These are phyloP conservation scores for Meloidogyne chitwoodi DNA, from an alignment of 1,140 invertebrate species.

Conservation along the genomic window DNA sequence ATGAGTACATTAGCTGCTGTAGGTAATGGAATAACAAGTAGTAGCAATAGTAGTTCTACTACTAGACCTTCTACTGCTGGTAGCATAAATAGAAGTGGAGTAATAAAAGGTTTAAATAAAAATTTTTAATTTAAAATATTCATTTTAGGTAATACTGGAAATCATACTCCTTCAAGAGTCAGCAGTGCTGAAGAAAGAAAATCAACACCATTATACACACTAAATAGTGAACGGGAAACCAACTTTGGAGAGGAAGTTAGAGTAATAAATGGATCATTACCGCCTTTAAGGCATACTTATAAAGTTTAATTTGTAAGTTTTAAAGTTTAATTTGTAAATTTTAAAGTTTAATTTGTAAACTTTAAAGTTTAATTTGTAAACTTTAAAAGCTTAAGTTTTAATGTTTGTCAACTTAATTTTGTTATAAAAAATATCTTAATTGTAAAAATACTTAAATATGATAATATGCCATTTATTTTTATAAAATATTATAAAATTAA, in stretches of 20 bases:
- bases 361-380: too few relatives aligned
- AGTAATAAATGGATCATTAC: constrained; percentile 12
- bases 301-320: background rate
- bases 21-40: background rate
- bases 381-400: too few relatives aligned
- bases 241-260: background rate
- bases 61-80: background rate
- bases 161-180: background rate
- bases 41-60: background rate
- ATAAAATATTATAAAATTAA: too few relatives aligned
- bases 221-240: background rate
- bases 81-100: background rate
- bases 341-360: too few relatives aligned
- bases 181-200: background rate
- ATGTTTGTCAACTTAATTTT: too few relatives aligned
- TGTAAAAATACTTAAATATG: too few relatives aligned
- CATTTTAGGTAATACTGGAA: background rate
- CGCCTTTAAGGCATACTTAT: constrained; percentile 38
- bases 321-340: too few relatives aligned
- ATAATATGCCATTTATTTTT: too few relatives aligned
- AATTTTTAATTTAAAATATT: too few relatives aligned
- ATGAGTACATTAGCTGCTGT: background rate
- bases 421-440: too few relatives aligned
- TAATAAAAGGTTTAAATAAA: background rate
- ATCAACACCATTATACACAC: background rate